Percentiles rank a stretch among this genome's conserved stretches.
Conservation (phyloP, 2,888 invertebrate species). For the Diabrotica balteata region DNA sequence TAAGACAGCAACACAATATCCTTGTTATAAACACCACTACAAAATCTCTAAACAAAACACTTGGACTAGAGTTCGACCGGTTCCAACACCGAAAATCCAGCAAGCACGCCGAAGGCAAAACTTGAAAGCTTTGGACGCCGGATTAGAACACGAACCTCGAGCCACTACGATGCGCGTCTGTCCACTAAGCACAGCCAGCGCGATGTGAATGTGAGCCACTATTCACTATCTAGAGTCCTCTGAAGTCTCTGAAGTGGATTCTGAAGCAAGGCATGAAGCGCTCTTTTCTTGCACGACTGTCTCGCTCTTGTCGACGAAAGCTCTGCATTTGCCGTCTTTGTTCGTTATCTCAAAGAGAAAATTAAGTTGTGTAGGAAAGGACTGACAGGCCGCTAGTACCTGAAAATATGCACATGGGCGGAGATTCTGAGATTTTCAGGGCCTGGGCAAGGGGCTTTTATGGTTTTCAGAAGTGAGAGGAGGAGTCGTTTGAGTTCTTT, state of each 20-base stretch:
- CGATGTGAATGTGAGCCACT: conserved; percentile 38
- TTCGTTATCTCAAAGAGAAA: conserved; percentile 40
- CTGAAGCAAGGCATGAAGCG: conserved; percentile 20
- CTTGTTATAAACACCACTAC: conserved; percentile 14
- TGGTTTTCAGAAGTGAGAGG: conserved; percentile 4
- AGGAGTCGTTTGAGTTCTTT: background rate
- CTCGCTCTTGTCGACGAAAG: conserved; percentile 7
- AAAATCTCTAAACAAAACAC: conserved; percentile 26
- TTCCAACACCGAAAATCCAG: conserved; percentile 8
- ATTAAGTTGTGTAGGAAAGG: conserved; percentile 59
- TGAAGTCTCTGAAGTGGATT: conserved; percentile 17
- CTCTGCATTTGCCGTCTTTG: conserved; percentile 7
- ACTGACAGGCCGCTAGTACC: conserved; percentile 50
- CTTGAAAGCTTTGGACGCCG: conserved; percentile 34
- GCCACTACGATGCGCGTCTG: conserved; percentile 28
- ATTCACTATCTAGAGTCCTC: conserved; percentile 19
- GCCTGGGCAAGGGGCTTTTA: conserved; percentile 10
- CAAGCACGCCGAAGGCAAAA: conserved; percentile 13
- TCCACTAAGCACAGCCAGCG: conserved; percentile 33
- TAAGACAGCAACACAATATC: conserved; percentile 7
- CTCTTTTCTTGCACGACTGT: conserved; percentile 21
- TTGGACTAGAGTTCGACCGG: conserved; percentile 9
- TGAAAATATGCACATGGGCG: conserved; percentile 38
- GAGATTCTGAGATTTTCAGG: conserved; percentile 23
- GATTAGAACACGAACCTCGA: conserved; percentile 34